Percentiles rank a stretch among this genome's conserved stretches.
These are phyloP conservation scores for Littorina saxatilis DNA, from an alignment of 1,140 invertebrate genomes.

Conservation along the genomic window DNA sequence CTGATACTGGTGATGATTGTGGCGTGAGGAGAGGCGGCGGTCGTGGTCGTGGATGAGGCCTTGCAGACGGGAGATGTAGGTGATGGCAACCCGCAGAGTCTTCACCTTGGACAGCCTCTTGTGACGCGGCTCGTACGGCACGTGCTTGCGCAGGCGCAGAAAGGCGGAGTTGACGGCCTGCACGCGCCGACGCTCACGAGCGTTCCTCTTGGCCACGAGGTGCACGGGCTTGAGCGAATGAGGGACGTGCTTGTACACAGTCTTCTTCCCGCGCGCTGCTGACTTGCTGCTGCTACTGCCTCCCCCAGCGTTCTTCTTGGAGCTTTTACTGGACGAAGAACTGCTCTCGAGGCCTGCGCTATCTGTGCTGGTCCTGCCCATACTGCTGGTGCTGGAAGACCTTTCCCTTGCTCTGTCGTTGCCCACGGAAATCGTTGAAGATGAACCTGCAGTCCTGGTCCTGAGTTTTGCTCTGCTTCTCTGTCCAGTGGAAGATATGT, in stretches of 20 bases:
- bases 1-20: too few relatives aligned
- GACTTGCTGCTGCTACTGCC: not conserved
- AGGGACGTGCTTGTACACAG: conserved; percentile 61
- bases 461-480: too few relatives aligned
- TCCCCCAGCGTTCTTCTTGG: too few relatives aligned
- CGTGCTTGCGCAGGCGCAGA: conserved; percentile 63
- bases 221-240: conserved; percentile 79
- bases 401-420: not conserved
- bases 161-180: conserved; percentile 89
- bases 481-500: too few relatives aligned
- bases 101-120: conserved; percentile 86
- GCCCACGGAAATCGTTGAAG: not conserved
- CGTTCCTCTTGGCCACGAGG: conserved; percentile 92
- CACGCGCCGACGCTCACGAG: conserved; percentile 93
- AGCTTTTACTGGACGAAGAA: too few relatives aligned
- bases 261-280: conserved; percentile 26
- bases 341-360: too few relatives aligned
- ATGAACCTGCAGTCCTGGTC: too few relatives aligned
- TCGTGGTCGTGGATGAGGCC: conserved; percentile 81
- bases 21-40: not conserved
- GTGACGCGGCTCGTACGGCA: conserved; percentile 77
- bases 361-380: too few relatives aligned
- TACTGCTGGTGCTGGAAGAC: too few relatives aligned
- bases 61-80: conserved; percentile 92
- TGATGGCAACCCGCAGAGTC: conserved; percentile 92